Base-by-base conservation (phyloP, 1,140 invertebrate genomes). In the Drosophila pachea region DNA sequence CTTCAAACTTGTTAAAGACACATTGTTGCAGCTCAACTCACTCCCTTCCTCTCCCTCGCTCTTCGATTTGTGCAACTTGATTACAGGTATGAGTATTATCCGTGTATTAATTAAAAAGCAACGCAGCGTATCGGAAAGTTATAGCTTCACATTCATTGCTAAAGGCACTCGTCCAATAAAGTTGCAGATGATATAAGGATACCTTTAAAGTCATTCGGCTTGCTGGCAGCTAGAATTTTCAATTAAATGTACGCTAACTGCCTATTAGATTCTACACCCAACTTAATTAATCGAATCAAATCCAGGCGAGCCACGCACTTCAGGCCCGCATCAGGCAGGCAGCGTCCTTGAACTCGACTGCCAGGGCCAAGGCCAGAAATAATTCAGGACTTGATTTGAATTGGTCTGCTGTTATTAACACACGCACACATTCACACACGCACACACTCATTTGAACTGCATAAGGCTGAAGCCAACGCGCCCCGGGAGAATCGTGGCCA, bases 331-430 rank as follows among this genome's bases (percentile, higher is more conserved):
- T 16, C 29, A 58, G 36, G 53, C 38, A 60, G 33, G 5, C 3
- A 31, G 31, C 53, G 75, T 45, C 75, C 65, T 78, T 78, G 75
- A 78, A 78, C 75, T 74, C 74, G 56, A 16, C 42, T 12, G 16
- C 16, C 47, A 55, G 45, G 33, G 48, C 75, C 56, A 78, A 74
- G 47, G 69, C 65, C 53, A 67, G 45, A 49, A 16, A 36, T 61
- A 73, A 56, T 55, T 47, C 29, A 47, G 42, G 55, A 59, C 42
- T 36, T 47, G 14, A 5, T 59, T 35, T 59, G 31, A 47, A 47
- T 59, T 47, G 32, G 12, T 32, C 14, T 36, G 40, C 29, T 47
- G 42, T 31, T 47, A 47, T 47, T 59, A 14, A 22, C 42, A 54
- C 8, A 22, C 52, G 7, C 12, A 42, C 12, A 42, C 8, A 36